Evolutionary conservation across 1,140 invertebrate species (phyloP).

Genomic region (Heterodera carotae): DNA sequence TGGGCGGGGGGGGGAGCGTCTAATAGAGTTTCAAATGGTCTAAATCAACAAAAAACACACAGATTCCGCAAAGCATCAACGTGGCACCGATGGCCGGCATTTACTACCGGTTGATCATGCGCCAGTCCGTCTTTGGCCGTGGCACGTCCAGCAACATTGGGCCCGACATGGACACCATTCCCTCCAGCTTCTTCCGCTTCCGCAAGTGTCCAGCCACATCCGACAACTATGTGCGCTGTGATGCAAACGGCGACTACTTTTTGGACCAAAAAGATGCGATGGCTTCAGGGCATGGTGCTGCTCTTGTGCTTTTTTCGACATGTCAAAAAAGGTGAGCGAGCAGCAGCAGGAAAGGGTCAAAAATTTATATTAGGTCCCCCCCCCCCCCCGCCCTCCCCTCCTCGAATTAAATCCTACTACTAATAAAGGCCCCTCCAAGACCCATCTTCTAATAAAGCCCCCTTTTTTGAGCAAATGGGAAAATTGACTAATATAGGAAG

Average conservation of each 20-base stretch:
- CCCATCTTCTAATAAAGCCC: too few species aligned
- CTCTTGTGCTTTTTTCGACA: too few species aligned
- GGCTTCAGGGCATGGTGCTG: constrained; percentile 57
- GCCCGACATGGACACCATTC: constrained; percentile 44
- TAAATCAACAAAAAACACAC: too few species aligned
- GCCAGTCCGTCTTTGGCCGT: constrained; percentile 62
- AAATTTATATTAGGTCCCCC: too few species aligned
- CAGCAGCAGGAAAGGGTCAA: too few species aligned
- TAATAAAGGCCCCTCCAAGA: too few species aligned
- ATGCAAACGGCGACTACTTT: constrained; percentile 60
- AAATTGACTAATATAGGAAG: too few species aligned
- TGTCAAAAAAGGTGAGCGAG: background rate
- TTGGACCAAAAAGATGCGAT: constrained; percentile 65
- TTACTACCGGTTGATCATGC: constrained; percentile 64
- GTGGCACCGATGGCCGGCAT: constrained; percentile 59
- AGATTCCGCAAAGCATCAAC: constrained; percentile 60
- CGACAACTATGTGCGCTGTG: constrained; percentile 61
- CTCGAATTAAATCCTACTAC: too few species aligned
- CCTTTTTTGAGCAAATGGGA: too few species aligned
- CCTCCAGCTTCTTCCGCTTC: constrained; percentile 57
- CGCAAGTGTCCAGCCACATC: constrained; percentile 56
- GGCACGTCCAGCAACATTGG: constrained; percentile 57
- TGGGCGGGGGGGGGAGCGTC: too few species aligned
- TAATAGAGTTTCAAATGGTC: too few species aligned
- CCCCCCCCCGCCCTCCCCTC: too few species aligned